Evolutionary conservation across 1,140 invertebrate species (phyloP).

Genomic region (Hyles euphorbiae): DNA sequence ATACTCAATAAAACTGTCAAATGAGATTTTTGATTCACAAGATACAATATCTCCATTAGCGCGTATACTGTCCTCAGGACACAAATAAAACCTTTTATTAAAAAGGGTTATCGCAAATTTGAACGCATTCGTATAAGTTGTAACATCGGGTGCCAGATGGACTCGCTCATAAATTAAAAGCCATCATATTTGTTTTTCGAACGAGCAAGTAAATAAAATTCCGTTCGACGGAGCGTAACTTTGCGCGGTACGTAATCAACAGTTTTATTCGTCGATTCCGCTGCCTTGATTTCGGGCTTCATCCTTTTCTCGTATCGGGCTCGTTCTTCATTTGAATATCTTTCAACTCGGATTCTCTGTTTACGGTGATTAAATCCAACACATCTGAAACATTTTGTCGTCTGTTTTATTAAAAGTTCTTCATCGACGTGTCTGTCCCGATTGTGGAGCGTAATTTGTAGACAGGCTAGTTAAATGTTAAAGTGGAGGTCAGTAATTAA

Average conservation of each 20-base stretch:
- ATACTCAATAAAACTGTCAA: slow-evolving; percentile 68
- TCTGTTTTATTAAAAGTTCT: slow-evolving; percentile 21
- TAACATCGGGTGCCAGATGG: slow-evolving; percentile 37
- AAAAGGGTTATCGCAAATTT: slow-evolving; percentile 47
- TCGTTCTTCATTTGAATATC: slow-evolving; percentile 63
- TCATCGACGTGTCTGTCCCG: slow-evolving; percentile 5
- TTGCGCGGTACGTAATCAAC: slow-evolving; percentile 65
- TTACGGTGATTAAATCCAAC: slow-evolving; percentile 60
- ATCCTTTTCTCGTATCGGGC: slow-evolving; percentile 40
- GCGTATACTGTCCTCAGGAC: slow-evolving; percentile 51
- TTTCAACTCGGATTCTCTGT: slow-evolving; percentile 42
- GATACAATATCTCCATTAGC: slow-evolving; percentile 67
- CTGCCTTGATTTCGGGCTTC: slow-evolving; percentile 58
- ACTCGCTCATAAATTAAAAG: slow-evolving; percentile 68
- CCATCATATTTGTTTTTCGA: slow-evolving; percentile 70
- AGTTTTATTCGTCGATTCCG: slow-evolving; percentile 66
- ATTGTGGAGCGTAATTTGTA: slow-evolving; percentile 26
- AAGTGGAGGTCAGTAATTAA: slow-evolving; percentile 63
- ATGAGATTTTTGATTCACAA: slow-evolving; percentile 59
- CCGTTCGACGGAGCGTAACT: slow-evolving; percentile 67
- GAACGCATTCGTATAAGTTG: slow-evolving; percentile 26
- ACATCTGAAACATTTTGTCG: slow-evolving; percentile 35
- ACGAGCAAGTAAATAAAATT: slow-evolving; percentile 67
- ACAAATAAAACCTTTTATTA: slow-evolving; percentile 53
- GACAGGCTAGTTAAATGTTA: slow-evolving; percentile 47